Conservation (phyloP, 2,888 invertebrate genomes). For the Ligdia adustata region DNA sequence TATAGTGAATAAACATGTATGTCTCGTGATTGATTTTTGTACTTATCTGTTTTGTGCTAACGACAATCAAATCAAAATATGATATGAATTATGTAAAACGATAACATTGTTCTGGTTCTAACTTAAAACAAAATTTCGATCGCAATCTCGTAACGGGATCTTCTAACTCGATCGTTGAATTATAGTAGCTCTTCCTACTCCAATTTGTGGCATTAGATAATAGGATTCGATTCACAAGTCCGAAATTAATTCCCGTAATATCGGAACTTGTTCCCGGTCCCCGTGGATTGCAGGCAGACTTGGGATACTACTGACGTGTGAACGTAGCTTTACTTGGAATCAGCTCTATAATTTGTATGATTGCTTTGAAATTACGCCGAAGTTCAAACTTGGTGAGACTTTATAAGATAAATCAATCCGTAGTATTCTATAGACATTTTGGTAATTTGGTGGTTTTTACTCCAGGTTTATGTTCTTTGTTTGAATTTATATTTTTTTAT, state of each 20-base stretch:
- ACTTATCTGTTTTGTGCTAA: no score
- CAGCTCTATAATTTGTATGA: neutral
- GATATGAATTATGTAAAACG: no score
- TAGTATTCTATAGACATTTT: no score
- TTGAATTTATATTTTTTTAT: no score
- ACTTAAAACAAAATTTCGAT: neutral
- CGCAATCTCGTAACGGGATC: neutral
- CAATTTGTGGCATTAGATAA: constrained; percentile 53
- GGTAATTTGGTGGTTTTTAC: no score
- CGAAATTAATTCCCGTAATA: constrained; percentile 55
- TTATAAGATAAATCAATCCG: no score
- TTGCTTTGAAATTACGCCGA: neutral
- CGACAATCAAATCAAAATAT: no score
- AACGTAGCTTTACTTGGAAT: constrained; percentile 10
- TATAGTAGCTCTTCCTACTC: constrained; percentile 38
- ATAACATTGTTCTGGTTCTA: neutral
- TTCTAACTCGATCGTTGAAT: constrained; percentile 17
- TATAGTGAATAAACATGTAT: no score
- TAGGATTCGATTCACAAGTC: constrained; percentile 49
- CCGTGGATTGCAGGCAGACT: constrained; percentile 39
- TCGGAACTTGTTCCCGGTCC: constrained; percentile 47
- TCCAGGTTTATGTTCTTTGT: no score
- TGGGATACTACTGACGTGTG: constrained; percentile 8
- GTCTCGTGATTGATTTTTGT: no score
- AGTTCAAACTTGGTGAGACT: no score